Evolutionary conservation across 2,797 vertebrate genomes (phyloP), one percentile per base, ranked within the genome.

Genomic region (Argyrosomus regius): DNA sequence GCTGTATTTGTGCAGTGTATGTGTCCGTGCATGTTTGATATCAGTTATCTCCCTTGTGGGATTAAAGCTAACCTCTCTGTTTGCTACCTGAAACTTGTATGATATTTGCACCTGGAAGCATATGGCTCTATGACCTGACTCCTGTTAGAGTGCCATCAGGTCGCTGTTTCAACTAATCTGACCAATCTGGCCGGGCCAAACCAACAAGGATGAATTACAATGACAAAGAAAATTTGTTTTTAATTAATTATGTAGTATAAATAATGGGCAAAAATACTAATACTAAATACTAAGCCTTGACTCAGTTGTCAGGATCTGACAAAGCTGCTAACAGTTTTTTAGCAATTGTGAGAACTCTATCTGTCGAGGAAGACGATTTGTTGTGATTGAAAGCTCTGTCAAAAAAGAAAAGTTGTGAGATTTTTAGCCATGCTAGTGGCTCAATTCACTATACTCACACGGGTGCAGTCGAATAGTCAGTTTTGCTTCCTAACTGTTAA

Each of bases 21-120:
- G 17, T 77, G 18, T 59, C 0, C 11, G 20, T 39, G 41, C 52
- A 3, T n/a, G 20, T 59, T 1, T 60, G 46, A 9, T 53, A 24
- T 70, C 18, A 0, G 31, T 73, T 63, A 43, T 66, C 66, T 76
- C 57, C 46, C 60, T 14, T 17, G 48, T 69, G 72, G 80, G 68
- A 81, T 77, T 75, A 64, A 20, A 72, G 39, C n/a, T 45, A 9
- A 41, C 26, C 24, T 65, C 50, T 22, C 26, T 59, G 65, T 61
- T 35, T 63, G 71, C 77, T 64, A 72, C 77, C 85, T 86, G 57
- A 90, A 92, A 75, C 67, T 57, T 89, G 75, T 46, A 75, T 85
- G 74, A 76, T 85, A 49, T 79, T 89, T 87, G 60, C 81, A 77
- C 77, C 79, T 75, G 74, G 72, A 62, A 75, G 73, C 84, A 74